Percentiles rank a stretch among this genome's conserved stretches.
Evolutionary conservation across 2,888 invertebrate genomes (phyloP).

Genomic region (Ptychoptera albimana): DNA sequence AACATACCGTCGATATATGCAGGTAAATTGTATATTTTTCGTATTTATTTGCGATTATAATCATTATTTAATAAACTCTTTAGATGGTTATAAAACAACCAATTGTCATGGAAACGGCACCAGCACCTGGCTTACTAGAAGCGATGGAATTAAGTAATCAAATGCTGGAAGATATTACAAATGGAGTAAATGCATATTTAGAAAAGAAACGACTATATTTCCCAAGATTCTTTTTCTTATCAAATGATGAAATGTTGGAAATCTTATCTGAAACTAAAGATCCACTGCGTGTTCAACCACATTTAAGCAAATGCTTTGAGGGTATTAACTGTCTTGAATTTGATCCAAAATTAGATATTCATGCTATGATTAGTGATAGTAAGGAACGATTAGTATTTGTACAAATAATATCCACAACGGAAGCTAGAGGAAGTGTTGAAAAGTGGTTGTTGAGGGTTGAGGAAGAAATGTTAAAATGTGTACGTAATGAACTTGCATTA

Average conservation of each 20-base stretch:
- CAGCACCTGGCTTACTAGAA: constrained; percentile 50
- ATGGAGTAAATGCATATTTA: constrained; percentile 46
- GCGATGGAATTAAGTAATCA: constrained; percentile 40
- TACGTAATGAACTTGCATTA: constrained; percentile 29
- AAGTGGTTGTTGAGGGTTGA: constrained; percentile 50
- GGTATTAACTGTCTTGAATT: constrained; percentile 40
- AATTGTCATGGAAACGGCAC: constrained; percentile 31
- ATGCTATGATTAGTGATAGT: constrained; percentile 41
- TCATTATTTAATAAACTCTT: not conserved
- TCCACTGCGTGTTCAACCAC: constrained; percentile 40
- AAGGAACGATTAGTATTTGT: constrained; percentile 40
- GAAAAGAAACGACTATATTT: constrained; percentile 49
- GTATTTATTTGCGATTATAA: not conserved
- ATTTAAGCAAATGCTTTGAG: constrained; percentile 53
- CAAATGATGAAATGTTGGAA: constrained; percentile 56
- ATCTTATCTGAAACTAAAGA: constrained; percentile 53
- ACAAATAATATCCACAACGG: constrained; percentile 33
- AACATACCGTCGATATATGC: constrained; percentile 32
- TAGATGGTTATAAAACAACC: constrained; percentile 21
- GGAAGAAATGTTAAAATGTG: constrained; percentile 40
- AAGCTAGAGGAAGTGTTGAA: constrained; percentile 42
- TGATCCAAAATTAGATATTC: constrained; percentile 35
- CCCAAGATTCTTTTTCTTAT: constrained; percentile 59
- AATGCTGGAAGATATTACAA: constrained; percentile 42
- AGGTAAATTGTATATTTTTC: constrained; percentile 8